Conservation (phyloP, 2,888 invertebrate genomes). For the Rapana venosa region DNA sequence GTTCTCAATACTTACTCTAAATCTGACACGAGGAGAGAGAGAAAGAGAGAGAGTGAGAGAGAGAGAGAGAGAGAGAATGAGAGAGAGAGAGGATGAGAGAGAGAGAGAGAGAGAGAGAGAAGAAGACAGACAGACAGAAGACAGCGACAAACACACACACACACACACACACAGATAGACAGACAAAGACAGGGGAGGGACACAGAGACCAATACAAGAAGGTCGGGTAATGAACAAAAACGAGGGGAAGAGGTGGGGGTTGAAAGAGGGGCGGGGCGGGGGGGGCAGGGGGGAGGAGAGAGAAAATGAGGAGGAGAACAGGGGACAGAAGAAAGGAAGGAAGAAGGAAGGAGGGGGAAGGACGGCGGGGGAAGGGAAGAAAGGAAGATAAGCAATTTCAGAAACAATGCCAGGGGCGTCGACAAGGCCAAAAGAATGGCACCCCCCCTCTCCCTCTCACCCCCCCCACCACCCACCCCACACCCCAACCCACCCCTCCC, state of each 20-base stretch:
- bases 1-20: too few species aligned
- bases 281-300: too few species aligned
- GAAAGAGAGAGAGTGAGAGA: background rate
- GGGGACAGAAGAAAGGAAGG: background rate
- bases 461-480: too few species aligned
- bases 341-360: background rate
- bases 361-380: background rate
- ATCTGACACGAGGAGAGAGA: background rate
- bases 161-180: background rate
- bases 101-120: background rate
- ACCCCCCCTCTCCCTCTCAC: background rate
- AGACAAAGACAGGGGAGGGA: background rate
- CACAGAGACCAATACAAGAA: background rate
- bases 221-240: background rate
- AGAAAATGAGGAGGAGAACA: background rate
- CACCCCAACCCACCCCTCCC: too few species aligned
- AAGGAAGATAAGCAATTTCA: slow-evolving; percentile 13
- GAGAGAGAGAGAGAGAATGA: background rate
- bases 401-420: slow-evolving; percentile 18
- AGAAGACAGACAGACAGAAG: background rate
- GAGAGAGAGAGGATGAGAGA: background rate
- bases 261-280: too few species aligned
- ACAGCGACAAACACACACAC: background rate
- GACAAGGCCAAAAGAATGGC: slow-evolving; percentile 12
- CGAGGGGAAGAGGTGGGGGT: too few species aligned